Percentiles rank a stretch among this genome's conserved stretches.
phyloP scores from a whole-genome alignment of 2,888 invertebrate species.

The Tolmerus cingulatus region DNA sequence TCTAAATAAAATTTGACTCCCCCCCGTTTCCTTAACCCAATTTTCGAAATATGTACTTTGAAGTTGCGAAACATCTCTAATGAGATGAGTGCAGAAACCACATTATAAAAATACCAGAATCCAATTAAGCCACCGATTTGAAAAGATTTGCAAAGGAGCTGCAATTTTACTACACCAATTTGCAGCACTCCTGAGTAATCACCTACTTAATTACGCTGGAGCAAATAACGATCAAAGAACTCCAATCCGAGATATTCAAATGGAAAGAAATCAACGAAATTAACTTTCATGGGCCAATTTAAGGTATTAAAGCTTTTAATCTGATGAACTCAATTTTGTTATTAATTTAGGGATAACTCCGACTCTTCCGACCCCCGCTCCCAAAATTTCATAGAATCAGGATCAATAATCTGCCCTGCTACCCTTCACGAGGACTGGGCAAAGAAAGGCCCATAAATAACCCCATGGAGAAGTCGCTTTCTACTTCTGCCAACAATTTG shows the following conservation, averaged over 20 bases:
- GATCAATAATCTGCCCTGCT: slow-evolving; percentile 22
- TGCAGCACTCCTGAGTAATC: neutral
- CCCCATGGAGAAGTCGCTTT: slow-evolving; percentile 16
- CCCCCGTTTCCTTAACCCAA: neutral
- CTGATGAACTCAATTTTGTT: slow-evolving; percentile 38
- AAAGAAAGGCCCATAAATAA: slow-evolving; percentile 37
- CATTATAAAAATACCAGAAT: neutral
- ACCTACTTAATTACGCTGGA: slow-evolving; percentile 2
- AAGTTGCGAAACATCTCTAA: neutral
- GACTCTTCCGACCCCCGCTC: neutral
- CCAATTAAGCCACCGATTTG: neutral
- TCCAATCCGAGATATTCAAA: slow-evolving; percentile 23
- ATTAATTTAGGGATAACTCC: slow-evolving; percentile 21
- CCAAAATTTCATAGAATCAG: neutral
- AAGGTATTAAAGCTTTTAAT: slow-evolving; percentile 35
- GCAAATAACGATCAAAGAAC: slow-evolving; percentile 26
- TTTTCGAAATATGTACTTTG: neutral
- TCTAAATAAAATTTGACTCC: neutral
- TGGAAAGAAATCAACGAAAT: slow-evolving; percentile 30
- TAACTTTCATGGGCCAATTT: slow-evolving; percentile 31
- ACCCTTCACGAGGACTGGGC: neutral
- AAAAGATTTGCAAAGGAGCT: neutral
- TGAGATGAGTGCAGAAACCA: neutral
- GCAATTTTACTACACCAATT: neutral
- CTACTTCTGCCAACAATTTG: slow-evolving; percentile 39